Base-by-base conservation (phyloP, 2,797 vertebrate species). In the Hydrolagus colliei region DNA sequence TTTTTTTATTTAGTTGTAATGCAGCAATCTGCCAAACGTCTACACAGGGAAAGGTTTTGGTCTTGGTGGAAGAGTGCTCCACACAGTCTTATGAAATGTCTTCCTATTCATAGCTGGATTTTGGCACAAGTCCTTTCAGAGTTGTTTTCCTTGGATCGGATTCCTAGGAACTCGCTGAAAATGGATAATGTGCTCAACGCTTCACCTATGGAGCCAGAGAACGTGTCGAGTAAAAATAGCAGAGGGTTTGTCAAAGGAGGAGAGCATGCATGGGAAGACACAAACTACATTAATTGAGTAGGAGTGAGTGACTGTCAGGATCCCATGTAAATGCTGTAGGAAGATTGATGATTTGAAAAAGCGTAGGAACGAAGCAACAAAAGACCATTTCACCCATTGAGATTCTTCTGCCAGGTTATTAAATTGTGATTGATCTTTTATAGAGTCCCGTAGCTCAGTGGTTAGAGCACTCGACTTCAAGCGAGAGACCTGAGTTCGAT, bases 111-210 rank as follows among this genome's bases (percentile, higher is more conserved):
- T 10, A 84, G 65, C 65, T 35, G 65, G 3, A 9, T 71, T 71
- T 10, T 41, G 65, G 65, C 79, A 84, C 79, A 52, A 63, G 9
- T 41, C 18, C 32, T 68, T 67, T 71, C 32, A 84, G 18, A 12
- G 41, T 14, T 71, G 79, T 71, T 84, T 84, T 71, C 35, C 71
- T 84, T 71, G 79, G 65, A 82, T 11, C 9, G 41, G 35, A 16
- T 32, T 68, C 22, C 22, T 9, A 35, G 14, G 27, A 80, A 22
- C 35, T 8, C 4, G 32, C 62, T 35, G n/a, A 65, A 80, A 67
- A 80, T 35, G 65, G 65, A 68, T 84, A 68, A 71, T 3, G 2
- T 84, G 32, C 65, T 84, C 65, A 84, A 7, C 14, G 18, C 22
- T 79, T 79, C n/a, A 80, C 4, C 41, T 67, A 52, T 71, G 32